A percentile compares a stretch with the other conserved stretches of the same genome.
Evolutionary conservation across 2,888 invertebrate genomes (phyloP).

Genomic region (Clepsis dumicolana): DNA sequence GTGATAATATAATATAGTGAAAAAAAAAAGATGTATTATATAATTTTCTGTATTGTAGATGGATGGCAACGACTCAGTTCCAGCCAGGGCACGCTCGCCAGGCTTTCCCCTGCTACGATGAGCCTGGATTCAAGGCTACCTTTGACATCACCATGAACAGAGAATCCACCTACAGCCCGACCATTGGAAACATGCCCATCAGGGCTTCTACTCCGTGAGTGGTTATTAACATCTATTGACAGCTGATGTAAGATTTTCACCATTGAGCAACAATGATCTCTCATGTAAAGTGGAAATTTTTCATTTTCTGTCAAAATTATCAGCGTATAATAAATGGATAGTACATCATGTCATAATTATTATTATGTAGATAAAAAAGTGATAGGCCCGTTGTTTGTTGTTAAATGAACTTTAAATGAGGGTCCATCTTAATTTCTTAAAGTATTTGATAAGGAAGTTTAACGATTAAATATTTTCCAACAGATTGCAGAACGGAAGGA

Average conservation of each 20-base stretch:
- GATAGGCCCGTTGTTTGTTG: background rate
- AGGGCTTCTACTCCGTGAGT: conserved; percentile 57
- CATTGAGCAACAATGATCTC: background rate
- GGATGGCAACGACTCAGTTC: conserved; percentile 93
- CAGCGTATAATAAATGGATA: background rate
- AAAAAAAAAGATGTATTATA: background rate
- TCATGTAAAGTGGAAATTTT: background rate
- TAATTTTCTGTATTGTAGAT: conserved; percentile 75
- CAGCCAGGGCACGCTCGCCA: conserved; percentile 92
- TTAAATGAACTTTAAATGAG: background rate
- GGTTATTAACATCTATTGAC: background rate
- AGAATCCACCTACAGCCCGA: conserved; percentile 76
- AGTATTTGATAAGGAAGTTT: background rate
- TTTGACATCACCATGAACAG: conserved; percentile 90
- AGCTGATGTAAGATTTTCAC: too few species aligned
- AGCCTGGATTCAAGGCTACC: conserved; percentile 92
- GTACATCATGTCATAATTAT: background rate
- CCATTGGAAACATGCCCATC: conserved; percentile 90
- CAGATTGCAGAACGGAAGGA: conserved; percentile 57
- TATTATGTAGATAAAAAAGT: background rate
- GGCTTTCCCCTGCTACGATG: conserved; percentile 96
- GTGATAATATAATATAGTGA: too few species aligned
- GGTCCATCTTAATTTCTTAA: too few species aligned
- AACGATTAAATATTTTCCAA: conserved; percentile 5
- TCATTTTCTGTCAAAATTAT: background rate